Evolutionary conservation across 2,888 invertebrate genomes (phyloP).

Genomic region (Drosophila picticornis): DNA sequence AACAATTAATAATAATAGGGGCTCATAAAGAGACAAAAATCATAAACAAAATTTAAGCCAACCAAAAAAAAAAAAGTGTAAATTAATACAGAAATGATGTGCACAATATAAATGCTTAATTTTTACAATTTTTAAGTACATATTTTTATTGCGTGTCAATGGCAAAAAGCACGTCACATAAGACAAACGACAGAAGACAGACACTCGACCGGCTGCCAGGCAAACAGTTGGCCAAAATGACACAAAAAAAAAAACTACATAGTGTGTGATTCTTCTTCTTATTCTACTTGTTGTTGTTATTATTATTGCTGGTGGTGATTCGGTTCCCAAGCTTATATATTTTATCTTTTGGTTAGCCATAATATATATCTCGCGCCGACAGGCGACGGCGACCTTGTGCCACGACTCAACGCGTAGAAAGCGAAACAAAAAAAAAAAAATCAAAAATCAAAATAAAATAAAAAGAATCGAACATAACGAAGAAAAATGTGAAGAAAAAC

Average conservation of each 20-base stretch:
- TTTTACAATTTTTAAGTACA: constrained; percentile 63
- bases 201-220: constrained; percentile 39
- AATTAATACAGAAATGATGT: constrained; percentile 39
- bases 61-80: constrained; percentile 10
- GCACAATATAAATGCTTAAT: constrained; percentile 57
- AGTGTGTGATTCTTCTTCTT: constrained; percentile 24
- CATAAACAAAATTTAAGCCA: neutral
- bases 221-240: constrained; percentile 56
- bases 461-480: constrained; percentile 13
- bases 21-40: constrained; percentile 10
- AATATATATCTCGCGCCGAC: constrained; percentile 75
- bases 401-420: constrained; percentile 74
- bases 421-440: constrained; percentile 57
- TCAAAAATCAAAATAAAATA: constrained; percentile 23
- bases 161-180: constrained; percentile 80
- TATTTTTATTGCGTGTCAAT: constrained; percentile 83
- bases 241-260: constrained; percentile 32
- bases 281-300: constrained; percentile 32
- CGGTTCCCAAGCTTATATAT: constrained; percentile 40
- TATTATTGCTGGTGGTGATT: constrained; percentile 20
- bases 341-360: constrained; percentile 76
- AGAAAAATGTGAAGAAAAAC: constrained; percentile 33
- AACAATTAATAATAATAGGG: constrained; percentile 38
- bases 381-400: constrained; percentile 77
- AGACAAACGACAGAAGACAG: constrained; percentile 15